These are phyloP conservation scores for Eretmochelys imbricata DNA, from an alignment of 2,113 vertebrate genomes.

Conservation along the genomic window DNA sequence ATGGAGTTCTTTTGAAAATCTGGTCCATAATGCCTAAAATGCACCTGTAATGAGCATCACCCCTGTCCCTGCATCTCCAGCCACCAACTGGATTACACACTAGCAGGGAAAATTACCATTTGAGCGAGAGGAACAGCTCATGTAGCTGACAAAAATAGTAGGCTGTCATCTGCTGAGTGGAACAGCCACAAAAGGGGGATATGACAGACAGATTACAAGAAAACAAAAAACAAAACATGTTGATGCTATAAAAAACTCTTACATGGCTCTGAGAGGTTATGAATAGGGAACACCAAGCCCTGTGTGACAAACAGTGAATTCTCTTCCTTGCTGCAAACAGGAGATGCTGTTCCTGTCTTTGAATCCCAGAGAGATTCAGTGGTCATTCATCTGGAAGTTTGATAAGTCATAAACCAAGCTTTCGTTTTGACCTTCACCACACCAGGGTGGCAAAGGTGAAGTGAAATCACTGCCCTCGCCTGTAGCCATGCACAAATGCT, in stretches of 20 bases:
- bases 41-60: background rate
- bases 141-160: background rate
- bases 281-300: accelerated
- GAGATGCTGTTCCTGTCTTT: background rate
- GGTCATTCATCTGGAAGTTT: background rate
- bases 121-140: background rate
- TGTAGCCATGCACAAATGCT: background rate
- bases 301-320: accelerated
- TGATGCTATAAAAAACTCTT: background rate
- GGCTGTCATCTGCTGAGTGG: background rate
- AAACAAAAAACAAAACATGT: too few species aligned
- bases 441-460: background rate
- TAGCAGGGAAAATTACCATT: background rate
- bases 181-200: background rate
- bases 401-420: background rate
- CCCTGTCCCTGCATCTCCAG: background rate
- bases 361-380: background rate
- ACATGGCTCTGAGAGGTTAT: background rate
- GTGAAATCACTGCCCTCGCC: background rate
- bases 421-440: background rate
- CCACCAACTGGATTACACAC: background rate
- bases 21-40: background rate
- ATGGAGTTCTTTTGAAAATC: background rate
- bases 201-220: background rate
- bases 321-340: background rate